These are phyloP conservation scores for Melanotaenia maccullochi DNA, from an alignment of 2,797 vertebrate species.

Conservation along the genomic window DNA sequence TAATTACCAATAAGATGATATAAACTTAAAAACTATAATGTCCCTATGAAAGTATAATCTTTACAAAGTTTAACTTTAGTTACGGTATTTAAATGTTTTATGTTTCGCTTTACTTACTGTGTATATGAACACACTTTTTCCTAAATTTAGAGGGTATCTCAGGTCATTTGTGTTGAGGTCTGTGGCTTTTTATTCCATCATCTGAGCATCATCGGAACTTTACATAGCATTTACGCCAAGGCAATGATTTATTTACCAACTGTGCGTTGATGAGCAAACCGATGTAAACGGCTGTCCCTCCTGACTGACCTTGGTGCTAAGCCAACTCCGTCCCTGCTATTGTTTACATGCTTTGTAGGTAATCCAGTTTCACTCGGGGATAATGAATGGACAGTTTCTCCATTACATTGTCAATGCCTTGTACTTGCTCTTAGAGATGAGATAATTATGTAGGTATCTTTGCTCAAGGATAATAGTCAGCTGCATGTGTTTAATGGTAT, in stretches of 20 bases:
- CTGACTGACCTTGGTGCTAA: slow-evolving; percentile 41
- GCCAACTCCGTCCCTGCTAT: slow-evolving; percentile 12
- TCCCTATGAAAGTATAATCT: neutral
- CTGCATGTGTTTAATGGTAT: neutral
- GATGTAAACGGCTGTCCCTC: slow-evolving; percentile 1
- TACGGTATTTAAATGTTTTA: neutral
- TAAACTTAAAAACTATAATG: neutral
- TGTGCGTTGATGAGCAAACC: slow-evolving; percentile 6
- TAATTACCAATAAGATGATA: neutral
- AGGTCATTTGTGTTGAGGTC: neutral
- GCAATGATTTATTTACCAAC: neutral
- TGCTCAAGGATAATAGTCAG: neutral
- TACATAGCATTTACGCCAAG: neutral
- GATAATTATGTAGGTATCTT: neutral
- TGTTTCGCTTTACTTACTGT: neutral
- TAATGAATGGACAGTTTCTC: slow-evolving; percentile 26
- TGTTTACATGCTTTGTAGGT: slow-evolving; percentile 36
- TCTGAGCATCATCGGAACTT: neutral
- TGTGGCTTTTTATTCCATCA: neutral
- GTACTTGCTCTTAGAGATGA: neutral
- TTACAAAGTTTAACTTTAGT: neutral
- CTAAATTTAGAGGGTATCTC: neutral
- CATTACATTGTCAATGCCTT: neutral
- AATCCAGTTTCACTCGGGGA: slow-evolving; percentile 34
- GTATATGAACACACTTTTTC: neutral